Evolutionary conservation across 2,888 invertebrate species (phyloP).

Genomic region (Temnothorax ravouxi): DNA sequence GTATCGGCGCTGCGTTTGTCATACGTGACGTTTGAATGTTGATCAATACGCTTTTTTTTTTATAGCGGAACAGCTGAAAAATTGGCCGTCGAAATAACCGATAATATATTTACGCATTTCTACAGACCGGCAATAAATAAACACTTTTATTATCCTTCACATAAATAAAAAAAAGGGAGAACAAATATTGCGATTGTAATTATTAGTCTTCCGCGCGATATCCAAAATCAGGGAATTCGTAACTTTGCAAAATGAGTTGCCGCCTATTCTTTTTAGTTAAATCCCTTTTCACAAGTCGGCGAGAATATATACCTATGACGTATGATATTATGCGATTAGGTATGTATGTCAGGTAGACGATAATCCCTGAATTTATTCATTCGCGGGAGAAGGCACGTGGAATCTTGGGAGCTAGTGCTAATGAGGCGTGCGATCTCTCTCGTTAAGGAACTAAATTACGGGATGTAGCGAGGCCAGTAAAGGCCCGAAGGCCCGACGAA

Average conservation of each 20-base stretch:
- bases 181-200: background rate
- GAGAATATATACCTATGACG: background rate
- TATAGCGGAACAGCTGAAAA: constrained; percentile 22
- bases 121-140: constrained; percentile 13
- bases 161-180: background rate
- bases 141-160: background rate
- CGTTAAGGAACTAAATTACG: constrained; percentile 81
- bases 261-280: background rate
- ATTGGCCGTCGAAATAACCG: constrained; percentile 36
- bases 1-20: constrained; percentile 25
- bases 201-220: background rate
- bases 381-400: constrained; percentile 56
- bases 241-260: background rate
- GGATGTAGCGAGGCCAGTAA: constrained; percentile 60
- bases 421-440: constrained; percentile 79
- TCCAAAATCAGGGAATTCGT: background rate
- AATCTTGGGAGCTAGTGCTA: constrained; percentile 68
- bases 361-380: constrained; percentile 12
- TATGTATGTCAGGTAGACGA: background rate
- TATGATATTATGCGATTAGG: background rate
- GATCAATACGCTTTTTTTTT: constrained; percentile 24
- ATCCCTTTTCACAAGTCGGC: background rate
- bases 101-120: constrained; percentile 33
- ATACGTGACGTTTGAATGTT: constrained; percentile 25
- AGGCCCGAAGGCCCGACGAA: constrained; percentile 56